phyloP scores from a whole-genome alignment of 2,888 invertebrate species.

The Drosophila kambysellisi region DNA sequence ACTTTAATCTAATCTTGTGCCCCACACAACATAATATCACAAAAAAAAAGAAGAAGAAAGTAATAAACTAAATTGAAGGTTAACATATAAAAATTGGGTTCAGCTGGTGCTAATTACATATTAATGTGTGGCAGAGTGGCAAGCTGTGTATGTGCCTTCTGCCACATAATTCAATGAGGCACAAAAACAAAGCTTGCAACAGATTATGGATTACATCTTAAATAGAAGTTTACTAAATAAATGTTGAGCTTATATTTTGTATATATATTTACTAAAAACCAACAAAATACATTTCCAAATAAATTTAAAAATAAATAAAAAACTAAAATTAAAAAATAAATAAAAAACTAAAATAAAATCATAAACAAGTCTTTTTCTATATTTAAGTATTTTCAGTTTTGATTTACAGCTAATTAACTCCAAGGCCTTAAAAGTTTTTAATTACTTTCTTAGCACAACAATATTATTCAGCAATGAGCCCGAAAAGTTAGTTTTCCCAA shows the following conservation, averaged over 20 bases:
- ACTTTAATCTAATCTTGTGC: slow-evolving; percentile 30
- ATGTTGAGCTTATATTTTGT: not conserved
- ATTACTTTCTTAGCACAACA: not conserved
- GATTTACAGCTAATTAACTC: no score
- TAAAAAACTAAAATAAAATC: no score
- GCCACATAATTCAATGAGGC: not conserved
- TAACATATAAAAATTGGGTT: slow-evolving; percentile 37
- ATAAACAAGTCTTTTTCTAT: not conserved
- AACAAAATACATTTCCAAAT: not conserved
- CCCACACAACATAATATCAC: not conserved
- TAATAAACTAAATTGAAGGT: slow-evolving; percentile 3
- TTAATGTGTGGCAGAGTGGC: slow-evolving; percentile 49
- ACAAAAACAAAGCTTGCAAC: not conserved
- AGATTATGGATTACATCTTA: not conserved
- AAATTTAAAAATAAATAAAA: no score
- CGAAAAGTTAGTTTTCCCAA: not conserved
- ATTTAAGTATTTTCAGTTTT: not conserved
- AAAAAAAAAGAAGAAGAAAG: not conserved
- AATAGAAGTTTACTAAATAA: not conserved
- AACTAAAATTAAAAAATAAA: no score
- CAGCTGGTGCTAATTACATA: slow-evolving; percentile 58
- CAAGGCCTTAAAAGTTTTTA: not conserved
- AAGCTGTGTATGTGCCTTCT: not conserved
- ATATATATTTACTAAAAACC: not conserved
- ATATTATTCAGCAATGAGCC: not conserved